Evolutionary conservation across 2,797 vertebrate genomes (phyloP), one percentile per base, ranked within the genome.

Genomic region (Arremon brunneinucha): DNA sequence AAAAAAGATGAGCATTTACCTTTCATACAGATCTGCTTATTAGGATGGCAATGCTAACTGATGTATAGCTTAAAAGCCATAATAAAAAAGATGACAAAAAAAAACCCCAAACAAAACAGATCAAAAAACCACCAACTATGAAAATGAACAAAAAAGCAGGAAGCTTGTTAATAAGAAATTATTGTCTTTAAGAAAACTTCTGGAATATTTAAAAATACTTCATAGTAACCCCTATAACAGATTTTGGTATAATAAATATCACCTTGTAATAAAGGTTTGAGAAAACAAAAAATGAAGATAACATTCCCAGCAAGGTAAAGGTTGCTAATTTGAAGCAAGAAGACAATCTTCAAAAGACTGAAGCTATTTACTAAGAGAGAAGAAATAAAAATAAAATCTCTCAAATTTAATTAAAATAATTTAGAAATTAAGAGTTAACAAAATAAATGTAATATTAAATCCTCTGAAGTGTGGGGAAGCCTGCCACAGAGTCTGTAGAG

Each of bases 71-170:
- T n/a, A 44, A 75, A 86, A 87, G 2, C 2, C 17, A 43, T 20
- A 8, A 24, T 34, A 41, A 34, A 23, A 65, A 26, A 15, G 2
- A 5, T 37, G 27, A 16, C 18, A 24, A 3, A 47, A 47, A 6
- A 8, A 27, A 9, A 1, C 2, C 7, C 10, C 23, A 7, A 23
- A 18, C 6, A 10, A 28, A 52, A 41, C 3, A 6, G 8, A 22
- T 6, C 8, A 23, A 46, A 24, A 27, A 47, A 7, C 15, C 8
- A 19, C 8, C 9, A 41, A 26, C 3, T 24, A 20, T 3, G 5
- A 8, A n/a, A 35, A 34, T 9, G 0, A 46, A 14, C 6, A 47
- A 47, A 18, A 19, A 35, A 39, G 2, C 27, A 39, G 1, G 3
- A 83, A 57, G 4, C 1, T 46, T 34, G 4, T 50, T 55, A 11